A percentile compares a stretch with the other conserved stretches of the same genome.
Evolutionary conservation across 2,888 invertebrate genomes (phyloP).

Genomic region (Microplitis deprimator): DNA sequence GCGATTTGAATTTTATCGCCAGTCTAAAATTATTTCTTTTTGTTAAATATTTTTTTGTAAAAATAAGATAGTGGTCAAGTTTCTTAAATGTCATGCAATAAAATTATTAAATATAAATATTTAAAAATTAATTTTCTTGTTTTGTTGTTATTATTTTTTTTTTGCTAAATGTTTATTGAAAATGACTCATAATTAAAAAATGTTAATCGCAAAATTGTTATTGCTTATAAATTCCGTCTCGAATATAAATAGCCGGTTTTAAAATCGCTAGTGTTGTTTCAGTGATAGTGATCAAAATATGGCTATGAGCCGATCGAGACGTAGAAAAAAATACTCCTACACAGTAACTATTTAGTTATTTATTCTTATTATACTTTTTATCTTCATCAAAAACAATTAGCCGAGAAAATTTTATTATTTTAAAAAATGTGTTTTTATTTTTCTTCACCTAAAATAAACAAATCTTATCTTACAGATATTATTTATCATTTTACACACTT

Average conservation of each 20-base stretch:
- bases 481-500: background rate
- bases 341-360: background rate
- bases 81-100: background rate
- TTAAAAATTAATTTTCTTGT: background rate
- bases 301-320: background rate
- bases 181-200: background rate
- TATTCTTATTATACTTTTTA: background rate
- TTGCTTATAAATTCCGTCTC: conserved; percentile 5
- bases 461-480: background rate
- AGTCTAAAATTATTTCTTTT: background rate
- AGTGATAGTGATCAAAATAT: background rate
- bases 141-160: background rate
- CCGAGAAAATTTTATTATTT: background rate
- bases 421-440: background rate
- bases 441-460: background rate
- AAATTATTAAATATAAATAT: background rate
- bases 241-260: background rate
- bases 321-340: background rate
- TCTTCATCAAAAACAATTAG: background rate
- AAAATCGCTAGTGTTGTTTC: background rate
- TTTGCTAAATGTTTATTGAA: background rate
- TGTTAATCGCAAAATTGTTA: conserved; percentile 11
- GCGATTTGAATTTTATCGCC: background rate
- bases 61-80: background rate
- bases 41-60: background rate